Base-by-base conservation (phyloP, 2,113 vertebrate species). In the Myiozetetes cayanensis region DNA sequence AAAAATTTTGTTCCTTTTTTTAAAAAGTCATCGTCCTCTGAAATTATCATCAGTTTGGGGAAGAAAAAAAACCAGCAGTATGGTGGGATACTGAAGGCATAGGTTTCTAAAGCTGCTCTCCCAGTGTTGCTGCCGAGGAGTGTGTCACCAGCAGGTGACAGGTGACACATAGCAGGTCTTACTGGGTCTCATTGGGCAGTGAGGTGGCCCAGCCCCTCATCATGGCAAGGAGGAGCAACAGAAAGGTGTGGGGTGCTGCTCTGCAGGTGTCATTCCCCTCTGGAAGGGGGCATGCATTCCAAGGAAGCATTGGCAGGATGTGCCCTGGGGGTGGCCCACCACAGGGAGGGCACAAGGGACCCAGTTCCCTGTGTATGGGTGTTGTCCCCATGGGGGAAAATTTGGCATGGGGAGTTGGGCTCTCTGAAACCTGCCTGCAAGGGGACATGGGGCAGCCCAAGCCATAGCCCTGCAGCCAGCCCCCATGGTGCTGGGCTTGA, bases 141-240 rank as follows among this genome's bases (percentile, higher is more conserved):
- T 7, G 3, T 7, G 5, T 47, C 2, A 1, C 55, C 3, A 2
- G 30, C 0, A 1, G 31, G 24, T 58, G 49, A 50, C 24, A 50
- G 49, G 49, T 15, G 25, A 50, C 24, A 50, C 14, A 50, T 2
- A 2, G 25, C 0, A 1, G 31, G 27, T 58, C 28, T 66, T 72
- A 18, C 27, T 53, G 67, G 8, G n/a, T 65, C 35, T 65, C 0
- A 0, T 0, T 35, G 53, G 46, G 6, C 27, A 88, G 31, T 4
- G 4, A 59, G 43, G 31, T n/a, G 24, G 13, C 43, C 61, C 55
- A 85, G 3, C 6, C 3, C n/a, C 16, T 11, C 44, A 89, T 68
- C 53, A 37, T 23, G 79, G 49, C 19, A 7, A 20, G 33, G 39
- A 90, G 5, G 18, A 75, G 62, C 0, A 0, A n/a, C 44, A 71